Conservation (phyloP, 2,797 vertebrate species). For the Melanogrammus aeglefinus region DNA sequence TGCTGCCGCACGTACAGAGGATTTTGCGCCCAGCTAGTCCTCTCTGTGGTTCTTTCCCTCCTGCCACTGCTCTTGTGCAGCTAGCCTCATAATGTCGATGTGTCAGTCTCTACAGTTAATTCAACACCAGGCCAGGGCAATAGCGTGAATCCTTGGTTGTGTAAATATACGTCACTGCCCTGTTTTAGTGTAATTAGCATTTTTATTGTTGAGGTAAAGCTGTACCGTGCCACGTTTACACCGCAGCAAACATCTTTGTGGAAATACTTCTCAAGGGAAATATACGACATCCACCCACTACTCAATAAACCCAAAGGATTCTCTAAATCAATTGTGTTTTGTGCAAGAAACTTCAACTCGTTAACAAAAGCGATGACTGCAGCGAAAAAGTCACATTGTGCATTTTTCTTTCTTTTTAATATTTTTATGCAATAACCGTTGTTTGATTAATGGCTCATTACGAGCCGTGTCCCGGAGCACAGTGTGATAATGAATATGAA, state of each 20-base stretch:
- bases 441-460: slow-evolving; percentile 14
- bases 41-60: not conserved
- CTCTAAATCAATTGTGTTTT: not conserved
- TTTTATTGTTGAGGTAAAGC: not conserved
- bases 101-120: not conserved
- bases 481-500: slow-evolving; percentile 63
- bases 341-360: not conserved
- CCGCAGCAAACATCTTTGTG: not conserved
- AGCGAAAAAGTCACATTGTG: not conserved
- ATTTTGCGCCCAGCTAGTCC: not conserved
- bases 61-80: not conserved
- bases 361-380: not conserved
- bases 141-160: not conserved
- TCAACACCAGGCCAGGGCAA: not conserved
- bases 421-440: not conserved
- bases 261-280: not conserved
- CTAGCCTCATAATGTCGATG: not conserved
- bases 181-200: not conserved
- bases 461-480: slow-evolving; percentile 37
- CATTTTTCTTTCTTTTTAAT: not conserved
- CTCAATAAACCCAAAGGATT: not conserved
- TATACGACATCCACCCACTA: not conserved
- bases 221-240: not conserved
- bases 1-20: slow-evolving; percentile 4
- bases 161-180: not conserved